A percentile compares a stretch with the other conserved stretches of the same genome.
Conservation (phyloP, 92 coral and sea anemone genomes). For the Zoanthus sansibaricus region DNA sequence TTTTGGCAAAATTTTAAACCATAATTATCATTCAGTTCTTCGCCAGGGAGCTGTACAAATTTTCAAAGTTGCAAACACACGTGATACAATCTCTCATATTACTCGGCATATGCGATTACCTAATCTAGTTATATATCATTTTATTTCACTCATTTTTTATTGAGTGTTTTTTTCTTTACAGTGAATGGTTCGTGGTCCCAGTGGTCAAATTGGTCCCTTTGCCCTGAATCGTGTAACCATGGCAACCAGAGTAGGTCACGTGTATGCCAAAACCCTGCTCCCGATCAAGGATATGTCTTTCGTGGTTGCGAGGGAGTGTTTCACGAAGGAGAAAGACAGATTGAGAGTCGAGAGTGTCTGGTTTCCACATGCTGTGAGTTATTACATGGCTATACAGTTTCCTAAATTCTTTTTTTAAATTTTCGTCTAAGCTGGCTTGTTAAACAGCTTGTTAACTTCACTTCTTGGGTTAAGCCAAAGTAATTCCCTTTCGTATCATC, state of each 20-base stretch:
- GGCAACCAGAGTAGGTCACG: conserved; percentile 76
- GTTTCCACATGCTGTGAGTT: conserved; percentile 67
- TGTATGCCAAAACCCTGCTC: conserved; percentile 56
- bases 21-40: no score
- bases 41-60: no score
- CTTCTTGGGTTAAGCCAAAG: no score
- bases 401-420: not conserved
- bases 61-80: no score
- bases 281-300: conserved; percentile 47
- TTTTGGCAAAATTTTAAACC: no score
- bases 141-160: no score
- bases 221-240: conserved; percentile 53
- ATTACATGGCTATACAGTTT: not conserved
- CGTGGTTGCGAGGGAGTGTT: conserved; percentile 31
- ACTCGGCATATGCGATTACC: no score
- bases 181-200: conserved; percentile 59
- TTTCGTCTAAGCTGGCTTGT: no score
- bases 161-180: not conserved
- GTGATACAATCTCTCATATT: no score
- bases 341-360: conserved; percentile 52
- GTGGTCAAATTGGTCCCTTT: conserved; percentile 70
- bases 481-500: no score
- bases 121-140: no score
- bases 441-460: no score
- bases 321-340: conserved; percentile 29